Base-by-base conservation (phyloP, 2,888 invertebrate genomes). In the Eristalis tenax region DNA sequence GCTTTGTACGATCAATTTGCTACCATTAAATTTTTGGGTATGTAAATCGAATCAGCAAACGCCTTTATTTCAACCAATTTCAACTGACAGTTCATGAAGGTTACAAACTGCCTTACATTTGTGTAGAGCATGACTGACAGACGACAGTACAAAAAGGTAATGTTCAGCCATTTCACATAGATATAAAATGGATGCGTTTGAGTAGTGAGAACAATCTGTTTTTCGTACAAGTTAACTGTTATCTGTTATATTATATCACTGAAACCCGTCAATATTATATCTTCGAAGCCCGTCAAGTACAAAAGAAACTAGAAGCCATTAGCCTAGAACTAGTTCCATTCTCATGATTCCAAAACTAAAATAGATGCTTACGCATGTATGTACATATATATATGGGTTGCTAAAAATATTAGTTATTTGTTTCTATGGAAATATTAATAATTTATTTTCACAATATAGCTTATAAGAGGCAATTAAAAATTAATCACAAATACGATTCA, bases 11-110 rank as follows among this genome's bases (percentile, higher is more conserved):
- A 22, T 43, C 64, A 78, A 65, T 57, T 38, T 23, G 56, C 76
- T 59, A 43, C 76, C 77, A 78, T 70, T 70, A 63, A n/a, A 61
- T 35, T 50, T 63, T 8, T 77, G 15, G 26, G 56, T 64, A 71
- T n/a, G 28, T 61, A 73, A 66, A 79, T 61, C 59, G 59, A 79
- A 38, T 35, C 22, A 79, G 32, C 50, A 50, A 50, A 50, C 50
- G 50, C 50, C 50, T 40, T 28, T 38, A 15, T 63, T 63, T 28
- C 15, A 63, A 63, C 26, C 32, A 32, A 15, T 63, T 63, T 28
- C 15, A 63, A 63, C 26, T 63, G 63, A 63, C 63, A 63, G 50
- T 50, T 50, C 50, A 18, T 18, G 18, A 1, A 18, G 50, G 50
- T 8, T 18, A 50, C 50, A 50, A 50, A 18, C 18, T 50, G 50